These are phyloP conservation scores for human DNA, from an alignment of 2,113 vertebrate genomes.

Conservation along the genomic window DNA sequence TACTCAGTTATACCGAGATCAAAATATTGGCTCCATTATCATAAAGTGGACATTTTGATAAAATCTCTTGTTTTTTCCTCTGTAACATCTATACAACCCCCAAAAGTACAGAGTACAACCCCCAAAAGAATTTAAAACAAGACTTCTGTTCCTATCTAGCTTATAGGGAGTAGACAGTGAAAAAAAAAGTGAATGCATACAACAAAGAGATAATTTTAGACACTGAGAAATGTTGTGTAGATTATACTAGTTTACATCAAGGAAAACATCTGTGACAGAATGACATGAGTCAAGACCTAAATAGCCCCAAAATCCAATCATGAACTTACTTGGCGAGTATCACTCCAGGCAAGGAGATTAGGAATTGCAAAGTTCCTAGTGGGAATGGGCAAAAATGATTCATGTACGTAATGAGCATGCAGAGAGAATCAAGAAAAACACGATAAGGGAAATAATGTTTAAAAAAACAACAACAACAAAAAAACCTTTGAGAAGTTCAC, in stretches of 20 bases:
- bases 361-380: background rate
- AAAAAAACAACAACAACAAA: background rate
- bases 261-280: background rate
- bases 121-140: background rate
- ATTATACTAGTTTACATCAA: background rate
- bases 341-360: background rate
- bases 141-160: background rate
- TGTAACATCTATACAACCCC: background rate
- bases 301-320: background rate
- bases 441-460: background rate
- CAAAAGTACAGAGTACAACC: background rate
- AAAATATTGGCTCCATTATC: background rate
- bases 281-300: background rate
- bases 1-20: background rate
- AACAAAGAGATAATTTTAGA: background rate
- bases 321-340: background rate
- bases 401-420: background rate
- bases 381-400: background rate
- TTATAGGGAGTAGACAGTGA: background rate
- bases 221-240: background rate
- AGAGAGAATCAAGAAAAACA: background rate
- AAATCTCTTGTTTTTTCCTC: background rate
- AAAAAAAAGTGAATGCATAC: background rate
- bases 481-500: background rate
- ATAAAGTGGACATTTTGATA: background rate